A percentile compares a stretch with the other conserved stretches of the same genome.
phyloP scores from a whole-genome alignment of 1,140 invertebrate species.

The Drosophila insularis region DNA sequence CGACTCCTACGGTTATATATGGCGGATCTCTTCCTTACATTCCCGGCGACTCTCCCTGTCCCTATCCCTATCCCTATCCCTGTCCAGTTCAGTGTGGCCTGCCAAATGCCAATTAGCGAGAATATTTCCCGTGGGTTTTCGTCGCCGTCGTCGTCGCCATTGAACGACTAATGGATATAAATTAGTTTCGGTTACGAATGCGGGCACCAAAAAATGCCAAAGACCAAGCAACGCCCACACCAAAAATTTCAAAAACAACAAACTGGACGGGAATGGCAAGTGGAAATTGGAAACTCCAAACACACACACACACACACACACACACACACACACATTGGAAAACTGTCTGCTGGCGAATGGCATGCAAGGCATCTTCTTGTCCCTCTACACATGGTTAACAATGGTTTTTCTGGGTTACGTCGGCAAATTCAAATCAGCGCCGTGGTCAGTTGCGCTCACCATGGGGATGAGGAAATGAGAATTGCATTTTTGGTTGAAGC shows the following conservation, averaged over 20 bases:
- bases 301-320: no score
- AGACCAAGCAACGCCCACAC: conserved; percentile 17
- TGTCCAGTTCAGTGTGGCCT: conserved; percentile 17
- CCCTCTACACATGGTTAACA: neutral
- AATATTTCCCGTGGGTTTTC: conserved; percentile 56
- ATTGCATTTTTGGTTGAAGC: neutral
- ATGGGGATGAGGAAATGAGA: neutral
- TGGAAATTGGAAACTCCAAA: neutral
- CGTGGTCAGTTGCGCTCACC: neutral
- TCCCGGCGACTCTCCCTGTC: no score
- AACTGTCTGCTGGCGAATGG: neutral
- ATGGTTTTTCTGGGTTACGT: neutral
- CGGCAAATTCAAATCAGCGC: conserved; percentile 14
- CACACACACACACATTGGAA: no score
- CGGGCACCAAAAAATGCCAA: conserved; percentile 49
- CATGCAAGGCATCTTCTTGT: neutral
- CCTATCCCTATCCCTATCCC: neutral
- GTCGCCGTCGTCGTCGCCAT: neutral
- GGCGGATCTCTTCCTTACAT: no score
- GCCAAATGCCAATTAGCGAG: conserved; percentile 72
- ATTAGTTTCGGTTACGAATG: conserved; percentile 45
- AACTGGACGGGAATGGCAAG: conserved; percentile 1
- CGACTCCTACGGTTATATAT: neutral
- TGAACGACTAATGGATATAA: conserved; percentile 64
- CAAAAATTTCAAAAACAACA: neutral